Evolutionary conservation across 1,140 invertebrate genomes (phyloP).

Genomic region (Saccostrea glomerata): DNA sequence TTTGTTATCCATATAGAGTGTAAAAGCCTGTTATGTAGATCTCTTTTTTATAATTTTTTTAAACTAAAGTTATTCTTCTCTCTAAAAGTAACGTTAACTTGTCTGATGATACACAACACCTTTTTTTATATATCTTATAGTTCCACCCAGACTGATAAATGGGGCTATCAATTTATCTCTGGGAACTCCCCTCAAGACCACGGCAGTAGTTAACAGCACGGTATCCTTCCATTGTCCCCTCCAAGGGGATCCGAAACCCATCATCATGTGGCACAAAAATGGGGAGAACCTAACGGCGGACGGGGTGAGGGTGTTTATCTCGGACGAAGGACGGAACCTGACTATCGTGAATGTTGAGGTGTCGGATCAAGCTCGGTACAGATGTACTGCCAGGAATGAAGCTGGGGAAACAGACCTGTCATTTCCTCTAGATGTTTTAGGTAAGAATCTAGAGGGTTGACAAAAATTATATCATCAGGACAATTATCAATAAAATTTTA

Average conservation of each 20-base stretch:
- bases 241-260: constrained; percentile 78
- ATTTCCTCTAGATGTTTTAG: constrained; percentile 74
- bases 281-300: constrained; percentile 61
- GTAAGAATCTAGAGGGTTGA: constrained; percentile 55
- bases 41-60: too few species aligned
- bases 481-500: neutral
- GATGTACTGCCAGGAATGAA: constrained; percentile 79
- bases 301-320: constrained; percentile 59
- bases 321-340: constrained; percentile 68
- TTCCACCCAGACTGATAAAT: constrained; percentile 67
- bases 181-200: constrained; percentile 53
- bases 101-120: too few species aligned
- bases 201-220: constrained; percentile 66
- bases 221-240: constrained; percentile 76
- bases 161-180: constrained; percentile 26
- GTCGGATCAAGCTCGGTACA: constrained; percentile 79
- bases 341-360: constrained; percentile 66
- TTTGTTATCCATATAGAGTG: too few species aligned
- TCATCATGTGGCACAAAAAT: constrained; percentile 79
- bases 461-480: neutral
- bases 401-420: constrained; percentile 76
- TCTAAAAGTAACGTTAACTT: too few species aligned
- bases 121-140: constrained; percentile 52
- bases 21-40: too few species aligned
- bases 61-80: too few species aligned